Evolutionary conservation across 2,113 vertebrate genomes (phyloP).

Genomic region (Craseonycteris thonglongyai): DNA sequence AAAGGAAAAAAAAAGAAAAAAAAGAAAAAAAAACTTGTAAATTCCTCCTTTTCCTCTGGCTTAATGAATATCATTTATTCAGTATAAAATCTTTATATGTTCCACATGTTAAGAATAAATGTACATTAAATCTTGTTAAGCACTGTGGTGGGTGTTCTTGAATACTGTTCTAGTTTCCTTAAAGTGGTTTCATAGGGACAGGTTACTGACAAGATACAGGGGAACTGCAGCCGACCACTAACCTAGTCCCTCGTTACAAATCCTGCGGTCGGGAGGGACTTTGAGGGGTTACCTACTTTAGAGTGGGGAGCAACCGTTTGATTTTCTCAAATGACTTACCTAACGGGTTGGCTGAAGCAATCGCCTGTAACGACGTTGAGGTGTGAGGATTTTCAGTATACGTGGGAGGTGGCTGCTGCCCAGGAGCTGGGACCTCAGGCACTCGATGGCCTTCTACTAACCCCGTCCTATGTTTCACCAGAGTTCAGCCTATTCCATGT

Average conservation of each 20-base stretch:
- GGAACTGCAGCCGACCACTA: not conserved
- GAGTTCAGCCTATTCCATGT: not conserved
- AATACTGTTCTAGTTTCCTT: constrained; percentile 82
- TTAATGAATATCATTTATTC: constrained; percentile 97
- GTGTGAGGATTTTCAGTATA: not conserved
- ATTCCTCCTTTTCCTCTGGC: constrained; percentile 94
- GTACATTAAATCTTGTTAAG: constrained; percentile 98
- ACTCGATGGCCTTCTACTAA: not conserved
- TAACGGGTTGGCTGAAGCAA: constrained; percentile 25
- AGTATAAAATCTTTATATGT: constrained; percentile 99
- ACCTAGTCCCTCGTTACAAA: not conserved
- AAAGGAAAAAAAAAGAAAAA: no score
- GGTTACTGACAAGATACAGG: constrained; percentile 58
- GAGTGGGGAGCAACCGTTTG: constrained; percentile 16
- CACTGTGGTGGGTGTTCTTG: constrained; percentile 95
- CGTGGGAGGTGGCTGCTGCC: not conserved
- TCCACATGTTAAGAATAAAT: constrained; percentile 99
- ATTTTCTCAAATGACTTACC: not conserved
- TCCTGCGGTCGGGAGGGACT: not conserved
- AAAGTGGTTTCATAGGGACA: constrained; percentile 60
- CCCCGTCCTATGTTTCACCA: not conserved
- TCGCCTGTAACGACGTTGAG: not conserved
- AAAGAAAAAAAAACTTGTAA: constrained; percentile 90
- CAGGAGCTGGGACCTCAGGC: not conserved
- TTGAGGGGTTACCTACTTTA: not conserved